phyloP scores from a whole-genome alignment of 2,888 invertebrate genomes.

The Dione juno region DNA sequence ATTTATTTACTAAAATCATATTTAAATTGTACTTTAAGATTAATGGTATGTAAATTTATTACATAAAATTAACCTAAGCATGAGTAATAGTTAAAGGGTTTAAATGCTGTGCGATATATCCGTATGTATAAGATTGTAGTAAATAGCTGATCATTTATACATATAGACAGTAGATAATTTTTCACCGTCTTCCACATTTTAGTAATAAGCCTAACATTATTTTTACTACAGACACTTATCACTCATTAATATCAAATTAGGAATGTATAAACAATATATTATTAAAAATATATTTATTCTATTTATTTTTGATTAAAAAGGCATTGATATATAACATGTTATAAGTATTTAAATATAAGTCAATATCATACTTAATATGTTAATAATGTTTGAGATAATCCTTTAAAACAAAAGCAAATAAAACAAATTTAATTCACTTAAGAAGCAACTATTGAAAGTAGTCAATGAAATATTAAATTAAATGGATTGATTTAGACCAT shows the following conservation, averaged over 20 bases:
- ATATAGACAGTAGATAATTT: neutral
- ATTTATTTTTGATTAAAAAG: neutral
- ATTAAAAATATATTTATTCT: neutral
- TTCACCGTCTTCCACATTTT: neutral
- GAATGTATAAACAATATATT: neutral
- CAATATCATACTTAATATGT: too few relatives aligned
- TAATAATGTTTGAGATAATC: neutral
- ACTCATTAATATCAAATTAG: neutral
- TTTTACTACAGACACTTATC: neutral
- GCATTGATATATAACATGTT: neutral
- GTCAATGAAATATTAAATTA: neutral
- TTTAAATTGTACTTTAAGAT: neutral
- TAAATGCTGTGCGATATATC: neutral
- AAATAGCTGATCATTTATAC: too few relatives aligned
- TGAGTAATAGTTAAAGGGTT: neutral
- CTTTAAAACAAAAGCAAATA: neutral
- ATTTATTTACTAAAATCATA: too few relatives aligned
- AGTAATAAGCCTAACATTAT: neutral
- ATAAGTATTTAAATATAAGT: neutral
- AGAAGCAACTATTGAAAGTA: neutral
- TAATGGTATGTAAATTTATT: neutral
- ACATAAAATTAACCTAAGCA: neutral
- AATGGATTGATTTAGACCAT: neutral
- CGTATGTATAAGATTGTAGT: neutral
- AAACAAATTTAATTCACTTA: neutral